A percentile compares a stretch with the other conserved stretches of the same genome.
Evolutionary conservation across 1,140 invertebrate genomes (phyloP).

Genomic region (Glomeris maerens): DNA sequence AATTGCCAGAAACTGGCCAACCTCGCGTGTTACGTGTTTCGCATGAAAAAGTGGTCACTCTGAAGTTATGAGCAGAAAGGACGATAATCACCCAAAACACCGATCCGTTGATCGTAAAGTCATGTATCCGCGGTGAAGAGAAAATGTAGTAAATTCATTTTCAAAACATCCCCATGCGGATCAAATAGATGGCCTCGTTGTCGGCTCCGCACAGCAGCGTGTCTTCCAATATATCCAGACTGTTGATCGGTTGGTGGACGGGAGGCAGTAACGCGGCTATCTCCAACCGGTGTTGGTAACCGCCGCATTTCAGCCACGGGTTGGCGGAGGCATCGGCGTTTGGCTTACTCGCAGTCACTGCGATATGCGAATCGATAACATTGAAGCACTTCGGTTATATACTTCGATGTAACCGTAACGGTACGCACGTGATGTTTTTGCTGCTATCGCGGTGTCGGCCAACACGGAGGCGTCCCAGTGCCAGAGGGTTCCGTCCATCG

Average conservation of each 20-base stretch:
- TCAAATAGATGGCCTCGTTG: constrained; percentile 67
- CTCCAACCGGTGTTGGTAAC: constrained; percentile 50
- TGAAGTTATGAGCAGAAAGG: no score
- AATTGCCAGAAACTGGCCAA: no score
- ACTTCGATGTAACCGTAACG: not conserved
- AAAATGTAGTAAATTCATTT: no score
- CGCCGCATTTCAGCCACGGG: constrained; percentile 46
- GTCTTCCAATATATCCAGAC: constrained; percentile 53
- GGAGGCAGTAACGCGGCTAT: constrained; percentile 52
- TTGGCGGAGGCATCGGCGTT: constrained; percentile 12
- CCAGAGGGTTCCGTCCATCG: constrained; percentile 64
- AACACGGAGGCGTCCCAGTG: constrained; percentile 50
- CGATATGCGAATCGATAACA: not conserved
- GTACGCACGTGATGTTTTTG: not conserved
- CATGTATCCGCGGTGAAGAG: no score
- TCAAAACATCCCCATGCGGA: no score
- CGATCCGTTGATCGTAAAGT: no score
- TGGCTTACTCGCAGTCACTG: not conserved
- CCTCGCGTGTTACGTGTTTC: no score
- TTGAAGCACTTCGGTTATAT: not conserved
- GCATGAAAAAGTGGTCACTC: no score
- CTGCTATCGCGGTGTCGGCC: not conserved
- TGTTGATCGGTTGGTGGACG: constrained; percentile 59
- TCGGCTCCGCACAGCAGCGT: constrained; percentile 62
- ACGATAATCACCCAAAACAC: no score